Base-by-base conservation (phyloP, 2,113 vertebrate genomes). In the Mastomys coucha region DNA sequence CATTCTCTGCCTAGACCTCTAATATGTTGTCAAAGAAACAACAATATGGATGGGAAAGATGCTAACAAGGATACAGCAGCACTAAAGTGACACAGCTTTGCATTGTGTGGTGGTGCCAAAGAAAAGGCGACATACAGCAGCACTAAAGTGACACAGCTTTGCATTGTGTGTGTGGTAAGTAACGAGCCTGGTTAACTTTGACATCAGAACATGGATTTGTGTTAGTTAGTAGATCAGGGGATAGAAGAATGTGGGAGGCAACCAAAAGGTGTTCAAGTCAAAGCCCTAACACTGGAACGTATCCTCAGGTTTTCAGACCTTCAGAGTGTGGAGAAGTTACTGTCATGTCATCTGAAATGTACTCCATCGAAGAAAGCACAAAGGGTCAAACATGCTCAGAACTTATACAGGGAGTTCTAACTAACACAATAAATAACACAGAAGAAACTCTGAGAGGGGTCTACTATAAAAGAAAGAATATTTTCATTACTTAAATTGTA, bases 401-500 rank as follows among this genome's bases (percentile, higher is more conserved):
- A 70, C 20, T 16, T 70, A 31, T 45, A 24, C 12, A 36, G 39
- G 14, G 10, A 36, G 31, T 69, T 69, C 13, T 16, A 33, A 24
- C 42, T 16, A 86, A 1, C 42, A 49, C 7, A 42, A 16, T 51
- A 24, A 31, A 36, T 11, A 80, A 36, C 77, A 33, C 19, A 33
- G 45, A 49, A 6, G 22, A 84, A 53, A 51, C n/a, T 72, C 36
- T 22, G 20, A 53, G 86, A 72, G 22, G 28, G 0, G 28, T 53
- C 33, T 28, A 16, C 36, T 12, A 24, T 39, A 77, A 89, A 69
- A 10, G 58, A 82, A 86, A 76, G 0, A 3, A 42, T 80, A 36
- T 17, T 78, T 92, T 93, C 49, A 94, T 96, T 91, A 39, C 69
- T 88, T 20, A 93, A 75, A 93, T 88, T 72, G 26, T 92, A 45